Evolutionary conservation across 2,797 vertebrate species (phyloP), one percentile per base, ranked within the genome.

Genomic region (Luscinia megarhynchos): DNA sequence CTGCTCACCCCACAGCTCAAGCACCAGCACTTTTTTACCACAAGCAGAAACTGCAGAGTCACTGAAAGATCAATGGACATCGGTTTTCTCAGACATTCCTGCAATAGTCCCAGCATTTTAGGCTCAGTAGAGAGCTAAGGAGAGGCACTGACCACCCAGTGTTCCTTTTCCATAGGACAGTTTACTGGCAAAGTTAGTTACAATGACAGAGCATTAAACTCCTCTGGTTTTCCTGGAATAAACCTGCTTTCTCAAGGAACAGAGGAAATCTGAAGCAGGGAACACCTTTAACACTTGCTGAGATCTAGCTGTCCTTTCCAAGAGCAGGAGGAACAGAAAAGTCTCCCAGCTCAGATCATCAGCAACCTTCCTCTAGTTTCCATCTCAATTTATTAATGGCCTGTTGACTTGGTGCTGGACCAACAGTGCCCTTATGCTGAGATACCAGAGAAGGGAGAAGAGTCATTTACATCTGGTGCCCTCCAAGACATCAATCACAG

Each of bases 341-440:
- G 67, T 75, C 79, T 91, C 51, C 55, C 73, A 81, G 80, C 69
- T 94, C 76, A 68, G 18, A 54, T 7, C 32, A 23, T 57, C 90
- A 68, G 36, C 70, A 81, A 70, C 77, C 70, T 93, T 90, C 70
- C 83, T 90, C 86, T 73, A 53, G 45, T 76, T 95, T 90, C 92
- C 83, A 95, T 76, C 74, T 87, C 14, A 53, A 81, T 85, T 95
- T 95, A 90, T 92, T 93, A 91, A 95, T 80, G 94, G 84, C 38
- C 76, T 92, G 67, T 90, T 94, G 84, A 92, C 92, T 90, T 95
- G 95, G 90, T 93, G 74, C 78, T 67, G 75, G 64, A 87, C 93
- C 89, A 95, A 45, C 29, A 23, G 30, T 83, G 75, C 57, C 89
- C 90, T 87, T 67, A 27, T 16, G 32, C 86, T 90, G 80, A 70